A percentile compares a stretch with the other conserved stretches of the same genome.
These are phyloP conservation scores for Myanophis thanlyinensis DNA, from an alignment of 2,113 vertebrate species.

Conservation along the genomic window DNA sequence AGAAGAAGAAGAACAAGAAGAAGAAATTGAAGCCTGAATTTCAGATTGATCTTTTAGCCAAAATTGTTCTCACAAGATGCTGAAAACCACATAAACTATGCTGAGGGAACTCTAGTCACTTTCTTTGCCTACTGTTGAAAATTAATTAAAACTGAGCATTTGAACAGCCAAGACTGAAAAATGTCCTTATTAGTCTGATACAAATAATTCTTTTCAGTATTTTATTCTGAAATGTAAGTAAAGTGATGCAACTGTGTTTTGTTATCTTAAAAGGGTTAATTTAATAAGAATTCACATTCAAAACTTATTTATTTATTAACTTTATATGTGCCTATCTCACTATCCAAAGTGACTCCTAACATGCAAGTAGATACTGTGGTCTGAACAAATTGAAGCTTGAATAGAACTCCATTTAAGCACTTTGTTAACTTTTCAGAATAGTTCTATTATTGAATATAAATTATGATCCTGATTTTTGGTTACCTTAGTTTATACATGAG, in stretches of 20 bases:
- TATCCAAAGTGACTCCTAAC: not conserved
- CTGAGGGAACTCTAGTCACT: not conserved
- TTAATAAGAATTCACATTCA: not conserved
- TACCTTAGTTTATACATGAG: not conserved
- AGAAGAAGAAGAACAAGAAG: too few species aligned
- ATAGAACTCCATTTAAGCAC: not conserved
- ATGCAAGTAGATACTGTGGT: not conserved
- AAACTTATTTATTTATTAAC: not conserved
- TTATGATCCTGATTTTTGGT: not conserved
- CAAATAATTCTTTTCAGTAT: not conserved
- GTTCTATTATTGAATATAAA: not conserved
- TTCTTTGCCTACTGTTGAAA: not conserved
- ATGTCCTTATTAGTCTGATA: not conserved
- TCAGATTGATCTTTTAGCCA: constrained; percentile 4
- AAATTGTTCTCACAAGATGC: not conserved
- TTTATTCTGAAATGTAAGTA: not conserved
- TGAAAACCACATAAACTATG: constrained; percentile 5
- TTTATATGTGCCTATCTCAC: not conserved
- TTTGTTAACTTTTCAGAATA: not conserved
- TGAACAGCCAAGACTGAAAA: not conserved
- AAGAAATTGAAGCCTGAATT: constrained; percentile 25
- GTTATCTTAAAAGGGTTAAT: not conserved
- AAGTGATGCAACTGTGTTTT: too few species aligned
- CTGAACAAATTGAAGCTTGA: not conserved
- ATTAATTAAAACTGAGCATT: not conserved